Evolutionary conservation across 2,113 vertebrate genomes (phyloP).

Genomic region (Castor canadensis): DNA sequence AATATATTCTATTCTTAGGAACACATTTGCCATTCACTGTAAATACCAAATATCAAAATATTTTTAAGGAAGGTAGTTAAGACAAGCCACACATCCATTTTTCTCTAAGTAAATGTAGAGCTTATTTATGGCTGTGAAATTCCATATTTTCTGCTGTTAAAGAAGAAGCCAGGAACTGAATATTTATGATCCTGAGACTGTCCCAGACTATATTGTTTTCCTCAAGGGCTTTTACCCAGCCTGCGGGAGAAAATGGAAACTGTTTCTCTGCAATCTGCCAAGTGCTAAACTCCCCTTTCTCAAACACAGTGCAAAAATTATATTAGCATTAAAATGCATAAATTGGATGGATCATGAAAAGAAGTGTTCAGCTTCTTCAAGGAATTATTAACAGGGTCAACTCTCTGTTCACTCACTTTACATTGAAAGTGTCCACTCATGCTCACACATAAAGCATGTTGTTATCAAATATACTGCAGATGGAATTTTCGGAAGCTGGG

Average conservation of each 20-base stretch:
- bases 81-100: constrained; percentile 16
- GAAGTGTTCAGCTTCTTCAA: background rate
- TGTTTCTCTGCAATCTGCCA: constrained; percentile 40
- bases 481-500: background rate
- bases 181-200: constrained; percentile 75
- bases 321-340: constrained; percentile 46
- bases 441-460: background rate
- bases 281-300: constrained; percentile 15
- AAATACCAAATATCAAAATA: constrained; percentile 53
- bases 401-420: background rate
- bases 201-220: constrained; percentile 70
- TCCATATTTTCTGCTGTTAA: constrained; percentile 37
- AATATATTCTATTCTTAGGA: background rate
- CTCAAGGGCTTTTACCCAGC: constrained; percentile 72
- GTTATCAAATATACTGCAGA: background rate
- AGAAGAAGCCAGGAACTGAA: constrained; percentile 69
- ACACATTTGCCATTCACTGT: constrained; percentile 15
- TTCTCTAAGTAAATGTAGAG: constrained; percentile 51
- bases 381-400: constrained; percentile 3
- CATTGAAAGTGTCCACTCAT: background rate
- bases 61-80: constrained; percentile 43
- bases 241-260: constrained; percentile 54
- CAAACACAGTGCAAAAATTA: constrained; percentile 39
- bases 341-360: background rate
- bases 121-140: constrained; percentile 76